phyloP scores from a whole-genome alignment of 2,113 vertebrate genomes.

The Sander vitreus region DNA sequence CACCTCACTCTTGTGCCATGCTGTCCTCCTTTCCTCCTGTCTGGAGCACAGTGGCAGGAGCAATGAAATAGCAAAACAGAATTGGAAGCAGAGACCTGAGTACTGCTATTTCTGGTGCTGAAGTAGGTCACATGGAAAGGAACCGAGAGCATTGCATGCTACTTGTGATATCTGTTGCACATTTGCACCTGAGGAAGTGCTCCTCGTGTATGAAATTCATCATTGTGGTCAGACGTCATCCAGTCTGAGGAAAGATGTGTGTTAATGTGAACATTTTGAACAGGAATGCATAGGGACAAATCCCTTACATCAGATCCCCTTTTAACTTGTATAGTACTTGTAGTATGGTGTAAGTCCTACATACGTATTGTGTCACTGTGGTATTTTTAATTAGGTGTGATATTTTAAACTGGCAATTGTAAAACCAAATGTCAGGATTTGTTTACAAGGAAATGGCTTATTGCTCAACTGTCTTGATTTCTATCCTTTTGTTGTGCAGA shows the following conservation, averaged over 20 bases:
- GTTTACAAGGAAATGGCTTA: conserved; percentile 61
- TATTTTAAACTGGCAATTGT: conserved; percentile 14
- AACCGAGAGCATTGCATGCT: conserved; percentile 72
- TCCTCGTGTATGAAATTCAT: conserved; percentile 50
- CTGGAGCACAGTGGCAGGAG: conserved; percentile 68
- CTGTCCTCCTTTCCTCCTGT: conserved; percentile 52
- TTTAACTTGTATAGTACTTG: conserved; percentile 11
- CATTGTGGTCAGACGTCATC: conserved; percentile 56
- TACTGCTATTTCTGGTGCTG: conserved; percentile 93
- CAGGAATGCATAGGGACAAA: conserved; percentile 12
- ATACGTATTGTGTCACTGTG: conserved; percentile 14
- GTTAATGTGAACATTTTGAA: conserved; percentile 54
- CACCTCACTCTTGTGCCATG: conserved; percentile 28
- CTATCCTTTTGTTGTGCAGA: conserved; percentile 59
- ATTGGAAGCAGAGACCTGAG: conserved; percentile 90
- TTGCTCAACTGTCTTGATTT: conserved; percentile 45
- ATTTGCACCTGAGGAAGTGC: conserved; percentile 55
- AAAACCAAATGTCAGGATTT: conserved; percentile 34
- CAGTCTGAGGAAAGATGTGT: conserved; percentile 66
- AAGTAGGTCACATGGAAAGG: conserved; percentile 92
- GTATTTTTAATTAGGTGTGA: conserved; percentile 34
- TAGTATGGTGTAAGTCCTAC: conserved; percentile 28
- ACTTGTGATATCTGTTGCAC: conserved; percentile 70
- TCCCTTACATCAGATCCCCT: conserved; percentile 17
- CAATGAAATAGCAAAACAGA: conserved; percentile 89